Evolutionary conservation across 2,797 vertebrate species (phyloP).

Genomic region (Orestias chungarensis): DNA sequence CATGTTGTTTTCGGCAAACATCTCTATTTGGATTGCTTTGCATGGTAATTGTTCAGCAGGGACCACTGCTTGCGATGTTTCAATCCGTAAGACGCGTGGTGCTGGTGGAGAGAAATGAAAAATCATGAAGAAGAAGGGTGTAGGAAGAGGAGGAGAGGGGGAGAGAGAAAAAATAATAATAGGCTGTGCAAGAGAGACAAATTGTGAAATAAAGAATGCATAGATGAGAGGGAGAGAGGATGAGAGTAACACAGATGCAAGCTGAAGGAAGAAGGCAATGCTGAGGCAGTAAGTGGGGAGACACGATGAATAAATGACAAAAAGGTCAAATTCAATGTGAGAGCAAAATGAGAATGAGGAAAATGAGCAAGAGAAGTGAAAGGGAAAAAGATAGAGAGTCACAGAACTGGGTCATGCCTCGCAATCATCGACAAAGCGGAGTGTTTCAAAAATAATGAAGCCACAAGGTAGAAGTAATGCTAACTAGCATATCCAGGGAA

Average conservation of each 20-base stretch:
- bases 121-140: slow-evolving; percentile 43
- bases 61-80: slow-evolving; percentile 82
- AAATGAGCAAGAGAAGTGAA: slow-evolving; percentile 20
- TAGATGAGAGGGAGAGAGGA: slow-evolving; percentile 44
- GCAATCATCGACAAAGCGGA: slow-evolving; percentile 69
- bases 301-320: slow-evolving; percentile 70
- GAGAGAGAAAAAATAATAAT: slow-evolving; percentile 59
- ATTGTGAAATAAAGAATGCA: slow-evolving; percentile 68
- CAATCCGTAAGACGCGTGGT: slow-evolving; percentile 71
- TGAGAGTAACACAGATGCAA: slow-evolving; percentile 43
- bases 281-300: slow-evolving; percentile 60
- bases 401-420: slow-evolving; percentile 77
- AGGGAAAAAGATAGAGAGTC: slow-evolving; percentile 26
- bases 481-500: slow-evolving; percentile 77
- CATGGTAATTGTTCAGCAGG: slow-evolving; percentile 93
- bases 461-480: slow-evolving; percentile 78
- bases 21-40: slow-evolving; percentile 98
- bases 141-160: slow-evolving; percentile 1
- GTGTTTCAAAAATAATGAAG: slow-evolving; percentile 79
- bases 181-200: slow-evolving; percentile 55
- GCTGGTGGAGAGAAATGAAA: slow-evolving; percentile 58
- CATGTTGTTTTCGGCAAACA: slow-evolving; percentile 99
- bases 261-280: slow-evolving; percentile 48
- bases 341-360: slow-evolving; percentile 51
- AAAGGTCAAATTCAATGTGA: slow-evolving; percentile 41